These are phyloP conservation scores for Barnardius zonarius DNA, from an alignment of 2,113 vertebrate species.

Conservation along the genomic window DNA sequence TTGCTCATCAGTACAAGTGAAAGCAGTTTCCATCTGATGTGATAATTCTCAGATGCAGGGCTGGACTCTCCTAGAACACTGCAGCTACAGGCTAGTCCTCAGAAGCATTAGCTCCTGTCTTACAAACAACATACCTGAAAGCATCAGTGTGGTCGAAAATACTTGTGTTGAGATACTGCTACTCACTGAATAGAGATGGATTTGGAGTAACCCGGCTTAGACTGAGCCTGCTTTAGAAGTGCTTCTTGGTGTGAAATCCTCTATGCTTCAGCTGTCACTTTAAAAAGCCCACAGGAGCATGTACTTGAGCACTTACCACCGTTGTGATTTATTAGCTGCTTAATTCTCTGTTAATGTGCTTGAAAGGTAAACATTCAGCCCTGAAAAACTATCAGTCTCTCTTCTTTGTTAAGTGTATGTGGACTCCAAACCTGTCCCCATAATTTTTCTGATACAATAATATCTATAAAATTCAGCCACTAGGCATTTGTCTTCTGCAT, in stretches of 20 bases:
- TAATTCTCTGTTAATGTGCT: not conserved
- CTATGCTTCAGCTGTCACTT: not conserved
- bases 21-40: not conserved
- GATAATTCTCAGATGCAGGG: not conserved
- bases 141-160: not conserved
- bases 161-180: not conserved
- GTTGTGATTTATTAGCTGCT: not conserved
- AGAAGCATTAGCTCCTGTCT: not conserved
- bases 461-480: not conserved
- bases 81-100: not conserved
- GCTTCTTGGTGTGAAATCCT: not conserved
- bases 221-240: not conserved
- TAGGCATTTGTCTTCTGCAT: not conserved
- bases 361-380: not conserved
- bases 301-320: not conserved
- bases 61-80: not conserved
- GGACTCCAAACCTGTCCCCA: not conserved
- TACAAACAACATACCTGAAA: fast-evolving
- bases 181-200: not conserved
- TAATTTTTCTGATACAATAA: not conserved
- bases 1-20: not conserved
- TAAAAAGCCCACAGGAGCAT: not conserved
- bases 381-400: not conserved
- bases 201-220: not conserved
- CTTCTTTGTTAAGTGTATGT: not conserved